Conservation (phyloP, 2,113 vertebrate species). For the Albula glossodonta region DNA sequence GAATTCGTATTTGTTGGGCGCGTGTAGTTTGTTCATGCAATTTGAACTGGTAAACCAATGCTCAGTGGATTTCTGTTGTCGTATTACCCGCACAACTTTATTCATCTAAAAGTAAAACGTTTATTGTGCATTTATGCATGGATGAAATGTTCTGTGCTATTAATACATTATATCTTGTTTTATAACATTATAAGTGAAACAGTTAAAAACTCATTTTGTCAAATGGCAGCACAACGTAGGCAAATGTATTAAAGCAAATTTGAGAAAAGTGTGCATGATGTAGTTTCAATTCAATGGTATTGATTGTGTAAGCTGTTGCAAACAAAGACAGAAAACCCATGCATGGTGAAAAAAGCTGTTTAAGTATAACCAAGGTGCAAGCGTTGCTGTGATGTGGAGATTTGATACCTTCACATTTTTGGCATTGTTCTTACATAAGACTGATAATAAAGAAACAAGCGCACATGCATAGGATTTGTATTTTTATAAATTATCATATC, state of each 20-base stretch:
- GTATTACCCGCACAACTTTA: no score
- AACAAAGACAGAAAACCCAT: not conserved
- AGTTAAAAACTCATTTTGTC: no score
- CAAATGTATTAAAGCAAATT: not conserved
- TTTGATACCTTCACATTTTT: conserved; percentile 78
- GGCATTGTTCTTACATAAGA: conserved; percentile 70
- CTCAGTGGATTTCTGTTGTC: no score
- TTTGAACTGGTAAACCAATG: no score
- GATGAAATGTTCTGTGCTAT: no score
- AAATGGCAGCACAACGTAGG: no score
- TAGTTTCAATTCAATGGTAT: not conserved
- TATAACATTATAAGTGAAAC: no score
- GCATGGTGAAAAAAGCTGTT: not conserved
- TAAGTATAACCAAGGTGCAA: conserved; percentile 64
- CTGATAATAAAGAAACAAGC: conserved; percentile 64
- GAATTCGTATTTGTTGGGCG: conserved; percentile 30
- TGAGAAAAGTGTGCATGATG: not conserved
- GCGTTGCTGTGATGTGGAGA: conserved; percentile 79
- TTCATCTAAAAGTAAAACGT: no score
- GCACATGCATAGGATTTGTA: conserved; percentile 74
- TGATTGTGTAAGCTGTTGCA: not conserved
- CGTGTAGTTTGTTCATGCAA: not conserved
- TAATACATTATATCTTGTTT: no score
- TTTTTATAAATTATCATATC: conserved; percentile 78
- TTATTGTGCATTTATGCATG: no score